phyloP scores from a whole-genome alignment of 2,888 invertebrate species.

The Netelia inedita region DNA sequence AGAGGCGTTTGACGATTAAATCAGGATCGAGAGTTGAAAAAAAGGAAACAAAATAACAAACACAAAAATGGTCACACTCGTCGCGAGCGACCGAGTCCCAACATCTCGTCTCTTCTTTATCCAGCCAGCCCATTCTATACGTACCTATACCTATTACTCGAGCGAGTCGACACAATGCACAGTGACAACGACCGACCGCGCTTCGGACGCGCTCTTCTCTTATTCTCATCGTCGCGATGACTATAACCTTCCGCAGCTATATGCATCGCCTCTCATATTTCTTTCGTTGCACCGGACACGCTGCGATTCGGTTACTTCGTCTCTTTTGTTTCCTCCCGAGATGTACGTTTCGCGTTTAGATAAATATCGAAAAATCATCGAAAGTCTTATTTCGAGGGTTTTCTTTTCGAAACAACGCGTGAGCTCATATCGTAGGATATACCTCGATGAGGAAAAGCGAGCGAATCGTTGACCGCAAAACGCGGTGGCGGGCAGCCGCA shows the following conservation, averaged over 20 bases:
- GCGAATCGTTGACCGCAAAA: neutral
- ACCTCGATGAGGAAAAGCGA: too few species aligned
- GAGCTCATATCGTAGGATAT: too few species aligned
- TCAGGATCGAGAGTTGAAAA: constrained; percentile 44
- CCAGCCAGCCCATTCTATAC: neutral
- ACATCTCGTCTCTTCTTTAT: constrained; percentile 25
- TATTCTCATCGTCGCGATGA: constrained; percentile 40
- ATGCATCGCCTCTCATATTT: constrained; percentile 39
- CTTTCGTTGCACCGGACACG: constrained; percentile 28
- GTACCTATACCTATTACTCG: neutral
- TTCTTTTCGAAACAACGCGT: too few species aligned
- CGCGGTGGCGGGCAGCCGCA: neutral
- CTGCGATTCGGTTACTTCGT: constrained; percentile 21
- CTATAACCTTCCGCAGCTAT: constrained; percentile 31
- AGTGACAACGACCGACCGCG: constrained; percentile 31
- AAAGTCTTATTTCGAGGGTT: too few species aligned
- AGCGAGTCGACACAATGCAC: constrained; percentile 4
- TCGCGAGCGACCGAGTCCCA: constrained; percentile 76
- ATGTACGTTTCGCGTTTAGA: neutral
- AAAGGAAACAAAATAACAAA: too few species aligned
- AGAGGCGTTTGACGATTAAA: neutral
- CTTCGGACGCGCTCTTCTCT: constrained; percentile 30
- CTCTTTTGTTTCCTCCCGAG: constrained; percentile 13
- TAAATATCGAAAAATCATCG: too few species aligned
- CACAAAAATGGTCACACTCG: constrained; percentile 73